Evolutionary conservation across 2,888 invertebrate genomes (phyloP).

Genomic region (Panopea generosa): DNA sequence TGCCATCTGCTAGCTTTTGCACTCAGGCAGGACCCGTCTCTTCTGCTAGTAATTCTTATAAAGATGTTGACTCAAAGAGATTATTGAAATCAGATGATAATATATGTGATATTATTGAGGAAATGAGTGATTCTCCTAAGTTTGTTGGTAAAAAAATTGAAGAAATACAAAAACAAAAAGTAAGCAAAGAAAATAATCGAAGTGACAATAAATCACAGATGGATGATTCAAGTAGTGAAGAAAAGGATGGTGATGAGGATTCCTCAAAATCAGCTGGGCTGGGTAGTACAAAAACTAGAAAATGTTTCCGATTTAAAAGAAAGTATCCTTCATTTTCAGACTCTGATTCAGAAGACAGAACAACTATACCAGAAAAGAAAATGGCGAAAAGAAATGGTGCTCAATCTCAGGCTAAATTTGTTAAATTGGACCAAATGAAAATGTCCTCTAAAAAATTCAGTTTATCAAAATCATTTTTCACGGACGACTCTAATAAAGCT

Average conservation of each 20-base stretch:
- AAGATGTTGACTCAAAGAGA: too few species aligned
- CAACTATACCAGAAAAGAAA: constrained; percentile 12
- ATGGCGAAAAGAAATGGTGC: background rate
- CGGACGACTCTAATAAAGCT: constrained; percentile 20
- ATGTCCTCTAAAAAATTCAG: constrained; percentile 26
- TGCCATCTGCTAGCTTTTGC: constrained; percentile 4
- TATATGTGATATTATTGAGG: background rate
- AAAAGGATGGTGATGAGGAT: too few species aligned
- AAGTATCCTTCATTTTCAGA: constrained; percentile 60
- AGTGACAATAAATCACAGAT: too few species aligned
- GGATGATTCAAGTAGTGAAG: too few species aligned
- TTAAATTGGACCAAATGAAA: constrained; percentile 32
- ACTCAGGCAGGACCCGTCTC: background rate
- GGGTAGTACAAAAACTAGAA: background rate
- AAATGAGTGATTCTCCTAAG: constrained; percentile 16
- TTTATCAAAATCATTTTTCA: constrained; percentile 47
- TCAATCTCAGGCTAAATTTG: constrained; percentile 27
- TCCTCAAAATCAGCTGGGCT: background rate
- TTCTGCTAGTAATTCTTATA: too few species aligned
- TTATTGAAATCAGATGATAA: background rate
- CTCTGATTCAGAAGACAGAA: constrained; percentile 49
- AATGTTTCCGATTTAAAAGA: constrained; percentile 34
- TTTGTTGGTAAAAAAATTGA: constrained; percentile 5
- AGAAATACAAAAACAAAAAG: background rate
- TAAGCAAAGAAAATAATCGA: too few species aligned